Conservation (phyloP, 2,888 invertebrate species). For the Alloscopus bannaensis region DNA sequence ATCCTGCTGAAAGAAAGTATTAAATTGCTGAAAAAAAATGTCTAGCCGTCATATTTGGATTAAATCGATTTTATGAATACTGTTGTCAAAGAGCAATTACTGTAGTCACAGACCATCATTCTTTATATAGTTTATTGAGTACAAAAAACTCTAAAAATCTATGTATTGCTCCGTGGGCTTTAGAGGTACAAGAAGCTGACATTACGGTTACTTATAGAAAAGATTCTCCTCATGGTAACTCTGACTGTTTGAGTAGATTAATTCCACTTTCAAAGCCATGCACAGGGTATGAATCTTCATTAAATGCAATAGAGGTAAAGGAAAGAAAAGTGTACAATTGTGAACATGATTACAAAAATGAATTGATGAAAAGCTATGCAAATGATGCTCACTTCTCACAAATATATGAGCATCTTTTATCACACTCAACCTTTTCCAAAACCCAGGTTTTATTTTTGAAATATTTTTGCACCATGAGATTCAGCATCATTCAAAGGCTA, state of each 20-base stretch:
- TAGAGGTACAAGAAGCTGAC: conserved; percentile 17
- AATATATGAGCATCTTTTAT: too few relatives aligned
- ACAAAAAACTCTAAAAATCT: conserved; percentile 23
- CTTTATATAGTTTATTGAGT: conserved; percentile 19
- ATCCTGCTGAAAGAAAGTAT: conserved; percentile 4
- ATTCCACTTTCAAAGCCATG: conserved; percentile 14
- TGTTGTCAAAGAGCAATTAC: not conserved
- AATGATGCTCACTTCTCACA: too few relatives aligned
- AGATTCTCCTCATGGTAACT: not conserved
- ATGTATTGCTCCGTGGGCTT: conserved; percentile 11
- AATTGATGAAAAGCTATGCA: too few relatives aligned
- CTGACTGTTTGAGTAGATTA: conserved; percentile 9
- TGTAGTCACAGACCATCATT: conserved; percentile 20
- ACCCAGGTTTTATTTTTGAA: too few relatives aligned
- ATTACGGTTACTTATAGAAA: not conserved
- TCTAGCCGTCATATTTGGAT: not conserved
- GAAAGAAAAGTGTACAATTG: too few relatives aligned
- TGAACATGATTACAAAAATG: too few relatives aligned
- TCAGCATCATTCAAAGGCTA: too few relatives aligned
- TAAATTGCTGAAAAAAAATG: conserved; percentile 3
- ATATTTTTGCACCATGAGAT: too few relatives aligned
- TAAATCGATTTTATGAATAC: conserved; percentile 26
- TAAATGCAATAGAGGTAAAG: too few relatives aligned
- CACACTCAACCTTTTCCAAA: too few relatives aligned
- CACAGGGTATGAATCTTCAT: conserved; percentile 1